Evolutionary conservation across 2,797 vertebrate genomes (phyloP), one percentile per base, ranked within the genome.

Genomic region (Channa striata): DNA sequence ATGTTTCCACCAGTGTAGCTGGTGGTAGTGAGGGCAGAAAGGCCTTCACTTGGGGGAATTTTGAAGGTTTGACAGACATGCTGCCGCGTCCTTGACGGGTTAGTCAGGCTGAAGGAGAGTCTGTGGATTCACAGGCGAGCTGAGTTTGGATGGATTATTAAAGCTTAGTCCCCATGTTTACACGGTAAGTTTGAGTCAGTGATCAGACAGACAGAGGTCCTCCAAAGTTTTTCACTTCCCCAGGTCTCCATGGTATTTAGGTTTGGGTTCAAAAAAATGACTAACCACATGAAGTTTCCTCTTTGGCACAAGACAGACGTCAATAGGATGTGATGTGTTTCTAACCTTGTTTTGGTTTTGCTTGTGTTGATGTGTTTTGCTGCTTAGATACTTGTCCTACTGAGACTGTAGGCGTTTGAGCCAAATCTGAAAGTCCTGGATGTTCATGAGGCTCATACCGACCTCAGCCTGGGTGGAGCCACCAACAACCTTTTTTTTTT

Each of bases 381-480:
- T 44, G 1, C 60, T 74, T 63, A 66, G 62, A 50, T 23, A 2
- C 52, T 43, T 43, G 56, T 47, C 43, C 70, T 53, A 20, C 16
- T 11, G n/a, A 58, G 47, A 42, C 37, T 30, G 0, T 42, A 51
- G 72, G 79, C 80, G 36, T 72, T 79, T 2, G 6, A 57, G 50
- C 61, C 39, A 37, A 46, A 63, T 54, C n/a, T 9, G 16, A 62
- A 58, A 58, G 52, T 72, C 40, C 56, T 77, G 69, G 19, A 69
- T 63, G 59, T 72, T 56, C 77, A 68, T 59, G 65, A 72, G 56
- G 53, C 37, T 77, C 37, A 40, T 20, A 21, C 11, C 21, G 62
- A 71, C 82, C 84, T 86, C 84, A 84, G 56, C 59, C 61, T 82
- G 88, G 87, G 89, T 86, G 85, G 83, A 81, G 89, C 77, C 60